These are phyloP conservation scores for Drosophila lacteicornis DNA, from an alignment of 1,140 invertebrate genomes.

Conservation along the genomic window DNA sequence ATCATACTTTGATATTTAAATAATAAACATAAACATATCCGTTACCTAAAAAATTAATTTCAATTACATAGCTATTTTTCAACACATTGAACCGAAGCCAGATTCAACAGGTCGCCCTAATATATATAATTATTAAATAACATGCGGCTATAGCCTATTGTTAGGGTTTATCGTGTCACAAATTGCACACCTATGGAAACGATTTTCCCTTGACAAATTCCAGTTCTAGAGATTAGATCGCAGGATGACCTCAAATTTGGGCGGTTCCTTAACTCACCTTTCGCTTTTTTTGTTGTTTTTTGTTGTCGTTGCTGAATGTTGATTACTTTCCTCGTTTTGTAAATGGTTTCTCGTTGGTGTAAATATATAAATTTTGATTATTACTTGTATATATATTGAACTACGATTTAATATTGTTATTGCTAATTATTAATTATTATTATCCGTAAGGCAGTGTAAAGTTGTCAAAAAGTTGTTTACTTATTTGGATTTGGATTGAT, in stretches of 20 bases:
- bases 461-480: conserved; percentile 66
- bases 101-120: neutral
- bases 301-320: conserved; percentile 47
- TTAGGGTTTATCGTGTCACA: conserved; percentile 11
- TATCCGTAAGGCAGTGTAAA: conserved; percentile 80
- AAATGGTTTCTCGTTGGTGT: conserved; percentile 26
- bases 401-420: conserved; percentile 39
- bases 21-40: too few species aligned
- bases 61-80: neutral
- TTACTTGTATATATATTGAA: conserved; percentile 44
- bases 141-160: neutral
- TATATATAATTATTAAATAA: conserved; percentile 5
- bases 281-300: conserved; percentile 39
- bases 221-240: conserved; percentile 9
- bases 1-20: neutral
- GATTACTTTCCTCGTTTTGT: conserved; percentile 6
- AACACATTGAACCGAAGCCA: neutral
- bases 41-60: neutral
- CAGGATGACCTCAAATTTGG: conserved; percentile 7
- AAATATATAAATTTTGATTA: conserved; percentile 54
- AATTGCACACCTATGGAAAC: conserved; percentile 12
- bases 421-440: conserved; percentile 27
- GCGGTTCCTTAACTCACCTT: conserved; percentile 50
- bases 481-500: conserved; percentile 44
- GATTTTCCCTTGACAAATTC: conserved; percentile 8